Evolutionary conservation across 2,113 vertebrate species (phyloP).

Genomic region (Nanorana parkeri): DNA sequence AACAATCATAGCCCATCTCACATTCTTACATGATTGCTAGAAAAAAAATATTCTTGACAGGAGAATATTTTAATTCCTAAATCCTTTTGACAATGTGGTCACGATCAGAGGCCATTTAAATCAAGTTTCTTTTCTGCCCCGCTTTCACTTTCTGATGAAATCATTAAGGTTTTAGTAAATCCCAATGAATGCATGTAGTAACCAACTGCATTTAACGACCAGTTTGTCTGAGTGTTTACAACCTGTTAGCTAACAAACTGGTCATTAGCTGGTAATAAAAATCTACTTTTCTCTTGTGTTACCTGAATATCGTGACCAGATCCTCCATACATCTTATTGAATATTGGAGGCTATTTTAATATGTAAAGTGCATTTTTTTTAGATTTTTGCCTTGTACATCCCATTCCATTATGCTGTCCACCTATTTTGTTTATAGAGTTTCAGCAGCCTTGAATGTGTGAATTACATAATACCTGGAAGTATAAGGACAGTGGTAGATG

Average conservation of each 20-base stretch:
- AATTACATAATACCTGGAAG: too few relatives aligned
- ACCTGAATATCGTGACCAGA: conserved; percentile 63
- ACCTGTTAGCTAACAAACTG: conserved; percentile 78
- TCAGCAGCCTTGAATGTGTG: too few relatives aligned
- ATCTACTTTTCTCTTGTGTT: conserved; percentile 68
- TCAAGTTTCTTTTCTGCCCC: conserved; percentile 3
- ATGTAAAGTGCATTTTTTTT: not conserved
- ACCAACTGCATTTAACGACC: conserved; percentile 74
- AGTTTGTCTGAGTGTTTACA: conserved; percentile 80
- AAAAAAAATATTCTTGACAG: conserved; percentile 59
- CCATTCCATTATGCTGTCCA: not conserved
- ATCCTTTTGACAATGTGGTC: conserved; percentile 55
- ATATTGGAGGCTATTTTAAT: conserved; percentile 41
- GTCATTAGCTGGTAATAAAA: conserved; percentile 78
- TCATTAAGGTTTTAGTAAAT: conserved; percentile 73
- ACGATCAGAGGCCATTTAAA: conserved; percentile 16
- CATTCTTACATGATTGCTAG: conserved; percentile 60
- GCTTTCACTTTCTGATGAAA: conserved; percentile 61
- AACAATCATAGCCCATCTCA: conserved; percentile 62
- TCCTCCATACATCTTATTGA: conserved; percentile 57
- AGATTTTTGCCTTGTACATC: not conserved
- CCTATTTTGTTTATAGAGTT: not conserved
- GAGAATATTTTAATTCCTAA: conserved; percentile 45
- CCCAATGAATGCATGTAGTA: conserved; percentile 74
- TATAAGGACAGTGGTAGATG: too few relatives aligned